phyloP scores from a whole-genome alignment of 92 coral and sea anemone genomes.

The Actinernus sp. region DNA sequence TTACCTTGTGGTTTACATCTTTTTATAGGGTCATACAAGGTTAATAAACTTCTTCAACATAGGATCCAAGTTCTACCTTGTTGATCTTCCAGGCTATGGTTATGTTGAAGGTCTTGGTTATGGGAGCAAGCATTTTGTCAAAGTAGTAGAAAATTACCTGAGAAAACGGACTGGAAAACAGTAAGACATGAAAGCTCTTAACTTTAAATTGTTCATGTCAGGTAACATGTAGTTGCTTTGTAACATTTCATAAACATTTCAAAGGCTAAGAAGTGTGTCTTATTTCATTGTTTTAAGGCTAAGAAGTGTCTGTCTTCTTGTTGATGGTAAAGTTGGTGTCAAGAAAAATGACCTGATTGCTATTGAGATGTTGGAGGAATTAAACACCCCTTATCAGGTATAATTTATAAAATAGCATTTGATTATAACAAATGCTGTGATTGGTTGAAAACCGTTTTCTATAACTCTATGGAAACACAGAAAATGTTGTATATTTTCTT shows the following conservation, averaged over 20 bases:
- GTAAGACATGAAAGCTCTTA: too few relatives aligned
- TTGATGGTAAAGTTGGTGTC: constrained; percentile 88
- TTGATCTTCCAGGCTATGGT: constrained; percentile 93
- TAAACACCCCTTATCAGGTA: constrained; percentile 79
- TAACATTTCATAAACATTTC: background rate
- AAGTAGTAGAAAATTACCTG: constrained; percentile 79
- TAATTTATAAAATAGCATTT: too few relatives aligned
- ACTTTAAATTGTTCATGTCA: background rate
- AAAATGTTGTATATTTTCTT: too few relatives aligned
- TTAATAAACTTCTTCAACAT: constrained; percentile 77
- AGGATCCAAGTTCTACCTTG: constrained; percentile 75
- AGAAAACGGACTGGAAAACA: constrained; percentile 71
- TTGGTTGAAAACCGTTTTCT: too few relatives aligned
- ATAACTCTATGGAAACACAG: too few relatives aligned
- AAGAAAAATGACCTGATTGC: constrained; percentile 86
- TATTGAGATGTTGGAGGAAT: constrained; percentile 84
- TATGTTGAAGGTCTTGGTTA: constrained; percentile 75
- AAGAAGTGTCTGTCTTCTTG: constrained; percentile 76
- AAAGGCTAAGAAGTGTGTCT: background rate
- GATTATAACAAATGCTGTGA: too few relatives aligned
- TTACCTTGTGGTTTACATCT: background rate
- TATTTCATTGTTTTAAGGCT: constrained; percentile 42
- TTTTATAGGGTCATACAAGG: constrained; percentile 81
- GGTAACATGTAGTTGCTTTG: background rate
- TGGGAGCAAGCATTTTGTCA: constrained; percentile 72